Evolutionary conservation across 2,797 vertebrate species (phyloP).

Genomic region (Psittacula derbiana): DNA sequence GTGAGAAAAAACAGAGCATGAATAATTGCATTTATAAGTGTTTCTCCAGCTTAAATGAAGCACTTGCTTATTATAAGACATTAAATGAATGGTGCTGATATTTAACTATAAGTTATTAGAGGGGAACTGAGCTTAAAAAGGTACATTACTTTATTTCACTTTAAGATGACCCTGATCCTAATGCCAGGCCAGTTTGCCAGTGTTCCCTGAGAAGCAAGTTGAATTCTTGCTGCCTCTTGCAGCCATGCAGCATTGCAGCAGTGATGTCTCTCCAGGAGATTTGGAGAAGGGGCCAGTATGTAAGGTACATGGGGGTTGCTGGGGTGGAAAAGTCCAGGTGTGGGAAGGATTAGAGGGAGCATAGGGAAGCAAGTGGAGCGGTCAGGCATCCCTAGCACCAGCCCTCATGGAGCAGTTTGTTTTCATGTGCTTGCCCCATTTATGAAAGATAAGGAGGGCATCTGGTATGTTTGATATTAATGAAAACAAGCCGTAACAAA

Average conservation of each 20-base stretch:
- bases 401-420: background rate
- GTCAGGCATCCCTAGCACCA: background rate
- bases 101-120: background rate
- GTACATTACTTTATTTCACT: background rate
- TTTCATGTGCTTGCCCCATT: background rate
- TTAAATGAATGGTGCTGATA: background rate
- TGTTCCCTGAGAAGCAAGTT: background rate
- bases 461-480: background rate
- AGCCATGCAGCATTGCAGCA: background rate
- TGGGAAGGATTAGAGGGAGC: background rate
- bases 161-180: background rate
- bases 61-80: background rate
- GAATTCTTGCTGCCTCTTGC: background rate
- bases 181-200: background rate
- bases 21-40: background rate
- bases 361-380: rapidly evolving
- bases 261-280: background rate
- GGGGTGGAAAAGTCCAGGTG: background rate
- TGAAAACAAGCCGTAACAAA: background rate
- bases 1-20: background rate
- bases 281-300: background rate
- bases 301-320: background rate
- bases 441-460: background rate
- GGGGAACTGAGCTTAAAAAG: background rate
- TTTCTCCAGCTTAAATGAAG: background rate